phyloP scores from a whole-genome alignment of 2,888 invertebrate genomes.

The Steinernema scapterisci region DNA sequence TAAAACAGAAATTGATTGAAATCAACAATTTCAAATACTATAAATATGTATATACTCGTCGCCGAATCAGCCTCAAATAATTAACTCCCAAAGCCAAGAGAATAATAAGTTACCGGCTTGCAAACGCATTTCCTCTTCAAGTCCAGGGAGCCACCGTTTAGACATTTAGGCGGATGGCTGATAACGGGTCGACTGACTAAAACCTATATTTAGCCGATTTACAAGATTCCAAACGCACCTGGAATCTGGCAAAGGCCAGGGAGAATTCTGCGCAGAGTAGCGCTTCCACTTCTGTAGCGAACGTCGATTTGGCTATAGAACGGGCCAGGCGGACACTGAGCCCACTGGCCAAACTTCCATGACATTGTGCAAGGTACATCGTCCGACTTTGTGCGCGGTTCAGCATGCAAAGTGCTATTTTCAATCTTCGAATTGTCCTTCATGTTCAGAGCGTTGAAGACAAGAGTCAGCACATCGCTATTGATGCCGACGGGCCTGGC shows the following conservation, averaged over 20 bases:
- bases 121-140: not conserved
- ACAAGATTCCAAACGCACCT: not conserved
- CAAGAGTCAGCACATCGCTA: not conserved
- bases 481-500: not conserved
- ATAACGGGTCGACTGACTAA: not conserved
- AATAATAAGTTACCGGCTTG: slow-evolving; percentile 26
- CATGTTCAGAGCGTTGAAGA: slow-evolving; percentile 1
- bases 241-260: slow-evolving; percentile 31
- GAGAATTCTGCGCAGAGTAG: slow-evolving; percentile 31
- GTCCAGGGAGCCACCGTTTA: not conserved
- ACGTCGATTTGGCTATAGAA: not conserved
- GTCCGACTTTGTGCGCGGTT: not conserved
- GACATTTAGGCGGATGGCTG: not conserved
- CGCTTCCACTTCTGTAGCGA: not conserved
- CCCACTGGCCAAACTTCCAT: slow-evolving; percentile 9
- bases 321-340: not conserved
- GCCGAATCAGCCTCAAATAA: no score
- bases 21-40: no score
- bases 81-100: no score
- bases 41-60: no score
- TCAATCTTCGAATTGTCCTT: not conserved
- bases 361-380: not conserved
- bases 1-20: not conserved
- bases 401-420: not conserved
- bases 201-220: no score